Evolutionary conservation across 2,888 invertebrate genomes (phyloP), one percentile per base, ranked within the genome.

Genomic region (Pinctada fucata): DNA sequence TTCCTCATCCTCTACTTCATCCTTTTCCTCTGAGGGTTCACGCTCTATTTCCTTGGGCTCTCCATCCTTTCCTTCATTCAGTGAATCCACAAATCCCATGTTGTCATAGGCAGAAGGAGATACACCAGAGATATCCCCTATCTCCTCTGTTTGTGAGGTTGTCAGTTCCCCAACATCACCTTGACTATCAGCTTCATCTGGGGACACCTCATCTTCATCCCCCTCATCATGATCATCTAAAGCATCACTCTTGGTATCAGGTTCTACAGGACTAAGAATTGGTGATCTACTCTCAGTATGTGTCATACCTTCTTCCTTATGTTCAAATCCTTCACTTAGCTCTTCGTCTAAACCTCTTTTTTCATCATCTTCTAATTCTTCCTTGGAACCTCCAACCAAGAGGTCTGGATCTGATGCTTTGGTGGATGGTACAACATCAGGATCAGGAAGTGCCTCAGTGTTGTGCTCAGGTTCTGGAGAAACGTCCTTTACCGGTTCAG

Each of bases 241-340:
- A 48, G 74, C 73, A n/a, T 77, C 76, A 47, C 58, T 66, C 51
- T 74, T 65, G 48, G 76, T 67, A 8, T 48, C 67, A 70, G 72
- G 66, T 67, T 72, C 72, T 3, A 72, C 72, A 47, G 71, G 65
- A 65, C 66, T 16, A 47, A 6, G 50, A 16, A 73, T n/a, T 47
- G 73, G 66, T 48, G 64, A 64, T 45, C 45, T 64, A 31, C 13
- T 72, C 48, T 13, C 3, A 5, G 63, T 64, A 2, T 65, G 13
- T 64, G 71, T 2, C 48, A 76, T 82, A 13, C 82, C 80, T 47
- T 84, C 81, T 65, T 83, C 81, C 13, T 75, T 78, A n/a, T 79
- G 76, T 51, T 75, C 76, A 69, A 70, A 77, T 16, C 76, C 52
- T 75, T 82, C 82, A 66, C n/a, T 3, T 58, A 50, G 50, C 48